These are phyloP conservation scores for Loxodonta africana DNA, from an alignment of 2,113 vertebrate species.

Conservation along the genomic window DNA sequence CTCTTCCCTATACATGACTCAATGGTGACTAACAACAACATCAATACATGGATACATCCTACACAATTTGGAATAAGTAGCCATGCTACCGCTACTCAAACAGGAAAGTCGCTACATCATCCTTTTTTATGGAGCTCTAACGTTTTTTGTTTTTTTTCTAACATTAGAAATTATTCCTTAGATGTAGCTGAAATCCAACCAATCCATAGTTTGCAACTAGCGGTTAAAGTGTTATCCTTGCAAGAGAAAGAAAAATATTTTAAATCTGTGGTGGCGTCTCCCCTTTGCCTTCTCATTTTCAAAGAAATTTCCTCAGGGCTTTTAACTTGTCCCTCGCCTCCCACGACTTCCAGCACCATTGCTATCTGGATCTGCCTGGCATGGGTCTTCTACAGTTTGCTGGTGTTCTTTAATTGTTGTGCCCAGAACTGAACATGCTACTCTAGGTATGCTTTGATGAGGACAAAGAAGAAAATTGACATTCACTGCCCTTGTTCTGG, in stretches of 20 bases:
- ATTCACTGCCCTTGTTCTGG: background rate
- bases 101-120: background rate
- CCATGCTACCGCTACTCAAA: background rate
- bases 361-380: background rate
- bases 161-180: background rate
- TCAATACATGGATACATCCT: background rate
- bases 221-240: background rate
- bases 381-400: background rate
- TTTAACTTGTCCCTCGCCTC: background rate
- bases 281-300: slow-evolving; percentile 25
- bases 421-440: background rate
- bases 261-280: background rate
- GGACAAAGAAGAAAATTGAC: background rate
- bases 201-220: background rate
- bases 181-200: background rate
- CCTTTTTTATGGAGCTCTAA: background rate
- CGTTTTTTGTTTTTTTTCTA: too few relatives aligned
- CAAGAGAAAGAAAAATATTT: background rate
- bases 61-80: background rate
- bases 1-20: background rate
- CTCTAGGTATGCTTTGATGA: background rate
- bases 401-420: slow-evolving; percentile 19
- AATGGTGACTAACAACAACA: background rate
- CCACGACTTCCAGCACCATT: background rate
- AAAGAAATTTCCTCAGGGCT: background rate